Evolutionary conservation across 1,140 invertebrate genomes (phyloP), one percentile per base, ranked within the genome.

Genomic region (Campoletis sonorensis): DNA sequence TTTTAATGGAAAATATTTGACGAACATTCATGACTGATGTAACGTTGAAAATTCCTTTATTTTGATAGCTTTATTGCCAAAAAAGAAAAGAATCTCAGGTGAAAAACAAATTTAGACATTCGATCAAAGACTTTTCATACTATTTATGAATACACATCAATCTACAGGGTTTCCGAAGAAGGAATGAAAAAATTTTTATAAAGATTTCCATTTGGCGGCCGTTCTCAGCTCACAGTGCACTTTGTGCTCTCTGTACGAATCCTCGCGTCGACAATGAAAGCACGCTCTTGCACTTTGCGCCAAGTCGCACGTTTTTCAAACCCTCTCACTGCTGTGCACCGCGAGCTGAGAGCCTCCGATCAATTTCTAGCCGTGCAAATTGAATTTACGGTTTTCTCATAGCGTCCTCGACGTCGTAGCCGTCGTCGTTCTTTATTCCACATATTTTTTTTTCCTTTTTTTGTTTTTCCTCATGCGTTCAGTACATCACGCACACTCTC

Each of bases 221-320:
- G n/a, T 54, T 54, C 51, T 54, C 18, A 18, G 51, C 18, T 54
- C 51, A n/a, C 51, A 21, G 18, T 54, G 51, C 51, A 54, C 51
- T 54, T 54, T 54, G 51, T 54, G 51, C 49, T 54, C 18, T 54
- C 49, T 54, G 49, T 54, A 15, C 51, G 51, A 54, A 54, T 54
- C 51, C 51, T 54, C 51, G 51, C 51, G n/a, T 54, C 51, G 51
- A 54, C 51, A 54, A 54, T 54, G n/a, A 54, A 54, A 54, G 51
- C 51, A 54, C 16, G 51, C 16, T n/a, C 51, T 54, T 21, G 51
- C 51, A n/a, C 51, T 54, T 54, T 54, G 51, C 51, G 51, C 51
- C 18, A 54, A 54, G 51, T 54, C 51, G 16, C 51, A 54, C 51
- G 51, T 54, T 54, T 54, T 54, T 54, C 51, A 21, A 54, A 54